Evolutionary conservation across 1,140 invertebrate species (phyloP).

Genomic region (Bombus fervidus): DNA sequence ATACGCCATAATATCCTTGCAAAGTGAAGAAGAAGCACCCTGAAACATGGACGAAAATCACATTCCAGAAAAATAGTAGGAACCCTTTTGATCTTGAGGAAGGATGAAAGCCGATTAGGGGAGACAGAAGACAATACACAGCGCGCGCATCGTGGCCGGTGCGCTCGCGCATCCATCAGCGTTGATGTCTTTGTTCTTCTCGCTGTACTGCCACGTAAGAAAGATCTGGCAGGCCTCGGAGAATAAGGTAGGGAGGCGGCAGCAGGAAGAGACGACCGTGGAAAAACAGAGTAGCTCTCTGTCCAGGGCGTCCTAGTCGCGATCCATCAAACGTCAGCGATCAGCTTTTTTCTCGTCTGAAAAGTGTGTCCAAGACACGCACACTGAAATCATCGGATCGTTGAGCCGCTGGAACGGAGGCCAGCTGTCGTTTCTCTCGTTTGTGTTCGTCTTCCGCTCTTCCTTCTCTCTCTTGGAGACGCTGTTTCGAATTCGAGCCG

Average conservation of each 20-base stretch:
- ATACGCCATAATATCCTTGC: background rate
- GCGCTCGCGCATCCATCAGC: conserved; percentile 45
- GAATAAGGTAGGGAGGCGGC: background rate
- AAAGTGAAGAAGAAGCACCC: background rate
- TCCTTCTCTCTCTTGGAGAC: conserved; percentile 62
- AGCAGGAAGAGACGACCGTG: conserved; percentile 26
- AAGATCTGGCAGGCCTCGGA: background rate
- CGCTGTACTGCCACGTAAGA: background rate
- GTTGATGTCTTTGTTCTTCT: conserved; percentile 54
- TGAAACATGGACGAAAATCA: background rate
- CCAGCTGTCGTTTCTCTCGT: conserved; percentile 72
- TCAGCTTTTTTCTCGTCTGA: conserved; percentile 67
- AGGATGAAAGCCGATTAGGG: conserved; percentile 32
- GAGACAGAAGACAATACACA: conserved; percentile 26
- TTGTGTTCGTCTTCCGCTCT: conserved; percentile 55
- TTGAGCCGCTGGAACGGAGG: background rate
- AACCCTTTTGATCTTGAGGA: conserved; percentile 8
- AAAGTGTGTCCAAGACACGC: conserved; percentile 16
- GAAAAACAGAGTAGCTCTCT: conserved; percentile 58
- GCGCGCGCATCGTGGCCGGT: background rate
- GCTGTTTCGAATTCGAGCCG: conserved; percentile 73
- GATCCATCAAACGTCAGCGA: conserved; percentile 79
- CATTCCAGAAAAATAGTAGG: background rate
- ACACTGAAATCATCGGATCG: conserved; percentile 14
- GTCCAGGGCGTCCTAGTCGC: conserved; percentile 52